These are phyloP conservation scores for Astropecten irregularis DNA, from an alignment of 53 echinoderm and acorn worm species.

Conservation along the genomic window DNA sequence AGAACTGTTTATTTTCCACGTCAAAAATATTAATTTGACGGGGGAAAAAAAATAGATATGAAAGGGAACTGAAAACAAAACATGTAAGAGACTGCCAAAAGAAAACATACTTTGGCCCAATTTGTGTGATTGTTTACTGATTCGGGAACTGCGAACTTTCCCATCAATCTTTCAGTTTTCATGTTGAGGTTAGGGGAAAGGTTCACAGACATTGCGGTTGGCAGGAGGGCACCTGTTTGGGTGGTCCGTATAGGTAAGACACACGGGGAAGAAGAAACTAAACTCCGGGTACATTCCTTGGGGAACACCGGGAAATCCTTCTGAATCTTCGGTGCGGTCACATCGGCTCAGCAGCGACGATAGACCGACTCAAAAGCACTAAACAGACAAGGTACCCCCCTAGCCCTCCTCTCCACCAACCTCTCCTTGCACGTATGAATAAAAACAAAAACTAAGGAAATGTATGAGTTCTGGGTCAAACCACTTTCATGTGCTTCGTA, in stretches of 20 bases:
- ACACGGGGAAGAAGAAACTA: background rate
- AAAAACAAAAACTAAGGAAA: too few species aligned
- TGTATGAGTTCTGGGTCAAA: too few species aligned
- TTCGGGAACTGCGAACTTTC: too few species aligned
- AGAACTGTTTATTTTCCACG: too few species aligned
- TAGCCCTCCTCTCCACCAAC: too few species aligned
- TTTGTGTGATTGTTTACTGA: too few species aligned
- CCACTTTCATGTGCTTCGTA: too few species aligned
- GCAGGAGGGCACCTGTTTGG: background rate
- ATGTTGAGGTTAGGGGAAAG: background rate
- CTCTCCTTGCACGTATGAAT: too few species aligned
- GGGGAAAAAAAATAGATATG: too few species aligned
- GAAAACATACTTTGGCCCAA: background rate
- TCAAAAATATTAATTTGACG: too few species aligned
- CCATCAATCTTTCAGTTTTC: constrained; percentile 1
- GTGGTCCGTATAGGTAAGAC: constrained; percentile 10
- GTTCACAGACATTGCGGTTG: background rate
- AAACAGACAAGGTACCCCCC: background rate
- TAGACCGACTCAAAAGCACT: constrained; percentile 12
- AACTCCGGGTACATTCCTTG: background rate
- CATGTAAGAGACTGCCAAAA: too few species aligned
- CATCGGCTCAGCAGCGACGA: background rate
- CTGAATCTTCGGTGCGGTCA: constrained; percentile 3
- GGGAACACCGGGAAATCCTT: constrained; percentile 3
- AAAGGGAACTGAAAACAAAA: too few species aligned